Evolutionary conservation across 2,888 invertebrate genomes (phyloP), one percentile per base, ranked within the genome.

Genomic region (Sabellastarte sp.): DNA sequence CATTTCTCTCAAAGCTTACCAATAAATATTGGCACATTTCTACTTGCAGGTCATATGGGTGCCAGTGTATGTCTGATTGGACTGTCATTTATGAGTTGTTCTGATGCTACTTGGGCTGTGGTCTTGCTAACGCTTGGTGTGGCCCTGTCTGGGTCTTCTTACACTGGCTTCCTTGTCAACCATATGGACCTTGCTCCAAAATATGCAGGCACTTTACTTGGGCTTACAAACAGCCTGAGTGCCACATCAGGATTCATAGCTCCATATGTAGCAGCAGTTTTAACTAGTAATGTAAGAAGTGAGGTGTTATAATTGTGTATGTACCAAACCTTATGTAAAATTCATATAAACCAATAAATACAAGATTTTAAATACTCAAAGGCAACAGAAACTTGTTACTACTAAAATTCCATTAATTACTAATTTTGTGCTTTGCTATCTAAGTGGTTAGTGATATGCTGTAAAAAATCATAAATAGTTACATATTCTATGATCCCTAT

Each of bases 171-270:
- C 72, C 66, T 80, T n/a, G 79, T 83, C 63, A 84, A 84, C 66
- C 81, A 80, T 65, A 80, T 84, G 68, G 84, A 84, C 70, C 77
- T 84, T 58, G 83, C 82, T 30, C 83, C 83, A 5, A 73, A 74
- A 3, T 82, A 76, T 65, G 82, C 83, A 26, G 83, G 83, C 0
- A 77, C 82, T 10, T 65, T 84, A 53, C 80, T 81, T 69, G 83
- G 82, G 4, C 76, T 84, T 32, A 73, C 78, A n/a, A 84, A 84
- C 70, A 78, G 82, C 15, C 69, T 82, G 32, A 80, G 80, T n/a
- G 75, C 82, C 28, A 74, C 79, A 1, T 77, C 83, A 20, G 83
- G 84, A 4, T 82, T 84, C 69, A 64, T 83, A 30, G 79, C 81
- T 0, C 82, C 83, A 3, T 71, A 74, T 31, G 69, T 81, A 29